These are phyloP conservation scores for Xylocopa sonorina DNA, from an alignment of 1,140 invertebrate species.

Conservation along the genomic window DNA sequence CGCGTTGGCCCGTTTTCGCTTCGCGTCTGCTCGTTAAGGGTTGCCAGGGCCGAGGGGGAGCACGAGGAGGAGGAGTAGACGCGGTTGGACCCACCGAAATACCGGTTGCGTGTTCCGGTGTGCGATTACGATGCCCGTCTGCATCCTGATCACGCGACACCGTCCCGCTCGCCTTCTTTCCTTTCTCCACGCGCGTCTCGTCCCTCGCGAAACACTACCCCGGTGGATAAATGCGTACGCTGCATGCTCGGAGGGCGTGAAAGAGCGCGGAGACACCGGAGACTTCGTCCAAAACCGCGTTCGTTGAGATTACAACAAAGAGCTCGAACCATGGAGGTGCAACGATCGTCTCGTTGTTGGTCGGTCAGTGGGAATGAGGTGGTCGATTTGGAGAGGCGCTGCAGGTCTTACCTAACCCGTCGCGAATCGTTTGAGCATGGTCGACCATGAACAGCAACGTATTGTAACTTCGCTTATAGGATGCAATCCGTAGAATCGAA, in stretches of 20 bases:
- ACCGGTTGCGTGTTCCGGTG: conserved; percentile 55
- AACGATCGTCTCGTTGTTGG: neutral
- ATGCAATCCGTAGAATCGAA: too few species aligned
- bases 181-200: conserved; percentile 5
- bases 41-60: too few species aligned
- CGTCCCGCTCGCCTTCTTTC: conserved; percentile 27
- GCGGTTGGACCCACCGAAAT: conserved; percentile 30
- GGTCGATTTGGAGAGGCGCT: neutral
- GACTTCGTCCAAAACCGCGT: neutral
- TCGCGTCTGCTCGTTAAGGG: conserved; percentile 35
- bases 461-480: too few species aligned
- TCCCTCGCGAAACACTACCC: conserved; percentile 39
- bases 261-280: neutral
- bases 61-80: neutral
- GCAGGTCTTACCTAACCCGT: too few species aligned
- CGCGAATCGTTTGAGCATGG: too few species aligned
- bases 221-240: neutral
- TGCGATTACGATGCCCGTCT: conserved; percentile 50
- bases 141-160: conserved; percentile 53
- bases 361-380: neutral
- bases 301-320: neutral
- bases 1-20: conserved; percentile 37
- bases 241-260: conserved; percentile 17
- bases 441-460: too few species aligned
- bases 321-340: neutral